phyloP scores from a whole-genome alignment of 2,113 vertebrate species.

The Toxotes chatareus region DNA sequence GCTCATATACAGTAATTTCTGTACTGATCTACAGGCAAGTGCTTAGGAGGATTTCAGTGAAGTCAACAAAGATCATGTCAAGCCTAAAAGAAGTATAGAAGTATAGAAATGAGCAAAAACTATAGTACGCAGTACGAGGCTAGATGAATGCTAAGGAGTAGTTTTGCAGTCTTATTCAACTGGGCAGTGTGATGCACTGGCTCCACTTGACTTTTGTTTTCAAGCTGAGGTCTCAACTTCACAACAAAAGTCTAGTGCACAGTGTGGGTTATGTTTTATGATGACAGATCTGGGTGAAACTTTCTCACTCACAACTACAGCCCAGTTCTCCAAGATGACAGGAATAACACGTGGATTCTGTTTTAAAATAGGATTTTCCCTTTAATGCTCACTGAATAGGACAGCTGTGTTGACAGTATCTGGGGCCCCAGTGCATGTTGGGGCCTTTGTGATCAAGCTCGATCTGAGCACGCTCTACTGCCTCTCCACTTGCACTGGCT shows the following conservation, averaged over 20 bases:
- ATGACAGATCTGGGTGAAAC: slow-evolving; percentile 41
- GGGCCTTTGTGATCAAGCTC: slow-evolving; percentile 84
- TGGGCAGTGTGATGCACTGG: not conserved
- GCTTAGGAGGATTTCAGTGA: not conserved
- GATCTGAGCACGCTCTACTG: slow-evolving; percentile 80
- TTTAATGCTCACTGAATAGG: slow-evolving; percentile 73
- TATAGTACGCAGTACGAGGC: no score
- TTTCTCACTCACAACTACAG: not conserved
- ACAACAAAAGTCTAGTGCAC: not conserved
- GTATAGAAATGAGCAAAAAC: not conserved
- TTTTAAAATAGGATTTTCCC: slow-evolving; percentile 65
- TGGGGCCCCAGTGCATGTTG: slow-evolving; percentile 78
- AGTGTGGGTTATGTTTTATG: slow-evolving; percentile 1
- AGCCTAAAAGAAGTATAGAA: slow-evolving; percentile 1
- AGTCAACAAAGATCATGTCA: not conserved
- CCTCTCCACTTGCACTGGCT: slow-evolving; percentile 78
- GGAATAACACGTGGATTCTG: slow-evolving; percentile 48
- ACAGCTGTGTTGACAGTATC: slow-evolving; percentile 87
- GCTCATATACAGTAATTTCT: not conserved
- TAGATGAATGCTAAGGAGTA: not conserved
- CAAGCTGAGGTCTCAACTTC: not conserved
- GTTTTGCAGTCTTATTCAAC: not conserved
- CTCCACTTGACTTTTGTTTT: not conserved
- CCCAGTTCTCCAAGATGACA: slow-evolving; percentile 22
- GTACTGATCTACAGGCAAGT: not conserved